A percentile compares a stretch with the other conserved stretches of the same genome.
Evolutionary conservation across 2,113 vertebrate species (phyloP).

Genomic region (Fulmarus glacialis): DNA sequence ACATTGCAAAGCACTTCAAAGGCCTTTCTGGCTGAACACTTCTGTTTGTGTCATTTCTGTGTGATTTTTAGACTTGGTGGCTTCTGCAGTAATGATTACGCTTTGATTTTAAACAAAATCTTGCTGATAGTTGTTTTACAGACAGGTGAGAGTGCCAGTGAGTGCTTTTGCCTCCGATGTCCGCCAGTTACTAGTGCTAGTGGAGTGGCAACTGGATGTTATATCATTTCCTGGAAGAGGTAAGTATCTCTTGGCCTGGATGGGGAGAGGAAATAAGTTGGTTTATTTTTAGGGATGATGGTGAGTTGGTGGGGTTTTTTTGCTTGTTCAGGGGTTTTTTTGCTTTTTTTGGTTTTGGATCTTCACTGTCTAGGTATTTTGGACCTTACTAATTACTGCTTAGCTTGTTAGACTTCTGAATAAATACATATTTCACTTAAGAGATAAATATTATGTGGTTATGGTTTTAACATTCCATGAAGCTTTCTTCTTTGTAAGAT

Average conservation of each 20-base stretch:
- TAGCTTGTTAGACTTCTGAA: not conserved
- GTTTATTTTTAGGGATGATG: not conserved
- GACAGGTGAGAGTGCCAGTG: constrained; percentile 92
- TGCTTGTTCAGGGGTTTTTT: not conserved
- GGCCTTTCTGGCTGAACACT: not conserved
- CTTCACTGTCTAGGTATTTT: not conserved
- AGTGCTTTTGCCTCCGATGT: constrained; percentile 92
- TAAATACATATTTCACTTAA: not conserved
- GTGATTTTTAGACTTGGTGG: not conserved
- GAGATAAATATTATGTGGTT: not conserved
- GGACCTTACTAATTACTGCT: not conserved
- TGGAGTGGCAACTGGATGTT: constrained; percentile 89
- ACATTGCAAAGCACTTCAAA: not conserved
- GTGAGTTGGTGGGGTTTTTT: not conserved
- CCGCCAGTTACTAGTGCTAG: constrained; percentile 76
- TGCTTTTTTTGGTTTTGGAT: not conserved
- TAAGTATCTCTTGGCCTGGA: constrained; percentile 2
- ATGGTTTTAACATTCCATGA: not conserved
- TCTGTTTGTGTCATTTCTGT: not conserved
- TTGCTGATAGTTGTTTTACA: constrained; percentile 87
- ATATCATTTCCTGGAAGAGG: constrained; percentile 93
- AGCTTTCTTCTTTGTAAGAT: not conserved
- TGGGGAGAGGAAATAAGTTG: not conserved
- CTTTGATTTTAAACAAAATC: constrained; percentile 49
- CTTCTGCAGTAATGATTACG: not conserved